Conservation (phyloP, 2,888 invertebrate species). For the Lacanobia oleracea region DNA sequence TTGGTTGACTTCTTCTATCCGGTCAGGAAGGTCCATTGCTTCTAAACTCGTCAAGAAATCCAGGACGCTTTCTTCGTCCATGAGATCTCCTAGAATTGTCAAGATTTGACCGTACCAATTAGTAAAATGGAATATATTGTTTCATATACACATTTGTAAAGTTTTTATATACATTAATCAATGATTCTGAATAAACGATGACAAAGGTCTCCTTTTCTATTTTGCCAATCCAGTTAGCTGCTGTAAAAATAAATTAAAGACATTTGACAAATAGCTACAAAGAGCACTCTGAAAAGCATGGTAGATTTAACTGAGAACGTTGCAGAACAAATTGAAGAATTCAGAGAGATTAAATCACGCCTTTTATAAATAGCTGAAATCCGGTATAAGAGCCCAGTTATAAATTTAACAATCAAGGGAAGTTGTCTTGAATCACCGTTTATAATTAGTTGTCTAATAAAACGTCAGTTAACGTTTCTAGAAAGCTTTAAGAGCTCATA, state of each 20-base stretch:
- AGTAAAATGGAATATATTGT: constrained; percentile 15
- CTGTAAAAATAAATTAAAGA: constrained; percentile 18
- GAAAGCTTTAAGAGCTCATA: constrained; percentile 24
- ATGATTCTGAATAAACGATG: no score
- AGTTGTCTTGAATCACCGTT: constrained; percentile 60
- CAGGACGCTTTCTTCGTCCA: constrained; percentile 98
- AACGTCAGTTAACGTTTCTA: constrained; percentile 41
- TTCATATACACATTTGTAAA: neutral
- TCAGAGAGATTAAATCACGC: constrained; percentile 56
- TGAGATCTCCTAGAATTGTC: constrained; percentile 94
- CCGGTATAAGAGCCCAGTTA: constrained; percentile 56
- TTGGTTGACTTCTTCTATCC: constrained; percentile 98
- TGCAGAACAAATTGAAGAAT: constrained; percentile 42
- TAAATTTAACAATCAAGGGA: constrained; percentile 64
- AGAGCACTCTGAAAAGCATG: constrained; percentile 22
- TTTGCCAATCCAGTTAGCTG: neutral
- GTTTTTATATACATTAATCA: no score
- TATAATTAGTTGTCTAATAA: constrained; percentile 64
- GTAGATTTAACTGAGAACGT: constrained; percentile 20
- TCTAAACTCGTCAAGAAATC: constrained; percentile 98
- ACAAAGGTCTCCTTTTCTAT: neutral
- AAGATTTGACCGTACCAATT: constrained; percentile 31
- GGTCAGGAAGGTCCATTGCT: constrained; percentile 98
- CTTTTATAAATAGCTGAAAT: constrained; percentile 62
- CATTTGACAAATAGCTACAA: constrained; percentile 15